Conservation (phyloP, 2,113 vertebrate genomes). For the Neogobius melanostomus region DNA sequence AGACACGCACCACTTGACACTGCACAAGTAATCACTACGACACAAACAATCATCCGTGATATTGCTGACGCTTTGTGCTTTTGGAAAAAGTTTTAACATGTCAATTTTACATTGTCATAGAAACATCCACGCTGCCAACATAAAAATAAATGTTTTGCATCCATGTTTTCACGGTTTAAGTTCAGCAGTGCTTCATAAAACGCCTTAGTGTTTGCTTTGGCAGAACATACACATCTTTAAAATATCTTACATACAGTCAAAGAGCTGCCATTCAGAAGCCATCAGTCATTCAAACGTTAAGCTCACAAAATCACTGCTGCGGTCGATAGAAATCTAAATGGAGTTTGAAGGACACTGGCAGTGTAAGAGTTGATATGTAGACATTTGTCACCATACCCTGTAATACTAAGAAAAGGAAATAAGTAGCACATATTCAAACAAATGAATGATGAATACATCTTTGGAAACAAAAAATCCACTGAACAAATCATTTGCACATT, state of each 20-base stretch:
- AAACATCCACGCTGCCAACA: neutral
- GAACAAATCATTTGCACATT: neutral
- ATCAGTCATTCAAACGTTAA: neutral
- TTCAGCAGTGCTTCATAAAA: neutral
- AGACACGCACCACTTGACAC: neutral
- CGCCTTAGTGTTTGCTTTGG: neutral
- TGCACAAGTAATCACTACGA: neutral
- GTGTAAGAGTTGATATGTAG: conserved; percentile 13
- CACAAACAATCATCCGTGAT: neutral
- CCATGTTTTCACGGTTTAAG: neutral
- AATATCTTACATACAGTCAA: neutral
- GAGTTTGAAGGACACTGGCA: conserved; percentile 21
- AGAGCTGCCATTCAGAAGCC: conserved; percentile 1
- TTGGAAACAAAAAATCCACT: neutral
- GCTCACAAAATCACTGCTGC: neutral
- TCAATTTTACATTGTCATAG: neutral
- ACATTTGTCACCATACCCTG: neutral
- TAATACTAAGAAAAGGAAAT: conserved; percentile 12
- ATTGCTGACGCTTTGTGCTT: conserved; percentile 5
- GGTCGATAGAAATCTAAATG: neutral
- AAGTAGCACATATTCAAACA: conserved; percentile 9
- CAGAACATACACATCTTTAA: neutral
- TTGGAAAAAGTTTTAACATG: neutral
- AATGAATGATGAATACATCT: neutral
- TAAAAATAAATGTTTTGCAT: neutral